Evolutionary conservation across 2,888 invertebrate species (phyloP).

Genomic region (Amphipoea oculea): DNA sequence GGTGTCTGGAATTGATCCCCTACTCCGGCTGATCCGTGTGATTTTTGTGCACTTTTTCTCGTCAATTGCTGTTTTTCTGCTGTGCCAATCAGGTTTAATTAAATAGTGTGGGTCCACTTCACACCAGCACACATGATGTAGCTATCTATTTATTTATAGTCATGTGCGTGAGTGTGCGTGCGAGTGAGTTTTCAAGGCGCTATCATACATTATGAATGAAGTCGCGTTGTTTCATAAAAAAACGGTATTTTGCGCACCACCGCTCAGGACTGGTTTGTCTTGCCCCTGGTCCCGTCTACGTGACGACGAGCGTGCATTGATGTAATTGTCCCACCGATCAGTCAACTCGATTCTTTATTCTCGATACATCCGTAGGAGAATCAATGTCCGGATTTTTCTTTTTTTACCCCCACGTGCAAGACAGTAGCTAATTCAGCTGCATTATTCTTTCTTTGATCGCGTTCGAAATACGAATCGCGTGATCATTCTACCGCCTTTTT

Average conservation of each 20-base stretch:
- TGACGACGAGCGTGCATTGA: conserved; percentile 82
- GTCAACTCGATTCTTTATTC: conserved; percentile 76
- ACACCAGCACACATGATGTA: conserved; percentile 69
- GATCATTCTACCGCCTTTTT: conserved; percentile 79
- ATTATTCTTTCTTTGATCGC: conserved; percentile 69
- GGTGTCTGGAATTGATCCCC: conserved; percentile 73
- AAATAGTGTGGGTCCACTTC: conserved; percentile 70
- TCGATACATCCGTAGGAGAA: conserved; percentile 78
- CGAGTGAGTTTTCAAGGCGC: conserved; percentile 80
- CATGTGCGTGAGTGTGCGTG: conserved; percentile 73
- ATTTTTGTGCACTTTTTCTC: conserved; percentile 83
- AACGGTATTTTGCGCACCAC: conserved; percentile 84
- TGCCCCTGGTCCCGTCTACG: conserved; percentile 80
- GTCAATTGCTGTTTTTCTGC: conserved; percentile 67
- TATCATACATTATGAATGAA: conserved; percentile 90
- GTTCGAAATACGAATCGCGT: conserved; percentile 83
- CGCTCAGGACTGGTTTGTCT: conserved; percentile 82
- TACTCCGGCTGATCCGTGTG: conserved; percentile 74
- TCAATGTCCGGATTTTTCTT: conserved; percentile 73
- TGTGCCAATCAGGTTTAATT: conserved; percentile 76
- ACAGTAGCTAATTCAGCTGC: conserved; percentile 68
- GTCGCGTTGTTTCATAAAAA: conserved; percentile 85
- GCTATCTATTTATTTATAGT: conserved; percentile 80
- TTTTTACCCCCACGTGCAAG: conserved; percentile 70
- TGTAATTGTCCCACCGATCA: conserved; percentile 84